Base-by-base conservation (phyloP, 2,888 invertebrate species). In the Papilio demoleus region DNA sequence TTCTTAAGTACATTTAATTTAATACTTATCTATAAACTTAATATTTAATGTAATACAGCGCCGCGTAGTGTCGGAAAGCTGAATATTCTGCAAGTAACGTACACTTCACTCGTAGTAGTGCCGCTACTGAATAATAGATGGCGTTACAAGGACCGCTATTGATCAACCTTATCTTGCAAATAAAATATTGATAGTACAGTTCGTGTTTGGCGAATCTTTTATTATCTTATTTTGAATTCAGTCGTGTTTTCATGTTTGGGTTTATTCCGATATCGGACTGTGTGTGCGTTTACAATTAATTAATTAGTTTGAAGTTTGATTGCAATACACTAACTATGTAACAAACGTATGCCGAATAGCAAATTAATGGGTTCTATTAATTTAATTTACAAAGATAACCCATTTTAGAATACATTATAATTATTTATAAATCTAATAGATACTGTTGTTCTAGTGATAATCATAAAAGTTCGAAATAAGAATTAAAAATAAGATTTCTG, bases 41-140 rank as follows among this genome's bases (percentile, higher is more conserved):
- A 71, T 74, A 3, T 74, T 24, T 65, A 42, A 67, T n/a, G 19
- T 53, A 19, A 60, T 12, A 12, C 4, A 34, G 67, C 67, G 50
- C 67, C 67, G n/a, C 45, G 42, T 42, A 42, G 66, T 34, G 67
- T 53, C 19, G 36, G 40, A 31, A 67, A 40, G n/a, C 27, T 45
- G 63, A 70, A 68, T 65, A 31, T 58, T 53, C 65, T 27, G 50
- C 59, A 19, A 64, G 24, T 31, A 56, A 56, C 17, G 53, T 56
- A 56, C 31, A 58, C 68, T 53, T 63, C 22, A 45, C 59, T 36
- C 45, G 31, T 42, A 68, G 71, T 56, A 74, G 78, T 85, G 77
- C 77, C 74, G 84, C 88, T 83, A 87, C 80, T 86, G 77, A 76
- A 79, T 81, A 81, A 81, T 78, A 87, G 88, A 86, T 87, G 88